These are phyloP conservation scores for Beris chalybata DNA, from an alignment of 2,888 invertebrate genomes.

Conservation along the genomic window DNA sequence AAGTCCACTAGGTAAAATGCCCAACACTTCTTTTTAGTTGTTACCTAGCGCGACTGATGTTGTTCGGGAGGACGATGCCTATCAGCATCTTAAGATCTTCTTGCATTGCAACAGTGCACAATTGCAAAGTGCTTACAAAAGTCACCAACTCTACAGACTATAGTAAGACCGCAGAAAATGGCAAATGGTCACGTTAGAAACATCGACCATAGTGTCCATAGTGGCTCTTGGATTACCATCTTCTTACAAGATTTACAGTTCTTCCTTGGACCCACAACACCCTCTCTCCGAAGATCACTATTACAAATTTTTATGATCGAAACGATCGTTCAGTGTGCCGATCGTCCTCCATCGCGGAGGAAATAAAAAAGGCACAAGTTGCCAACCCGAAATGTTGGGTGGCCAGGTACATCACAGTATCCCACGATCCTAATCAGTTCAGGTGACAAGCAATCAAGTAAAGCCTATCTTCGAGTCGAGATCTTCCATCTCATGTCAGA, in stretches of 20 bases:
- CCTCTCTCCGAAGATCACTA: background rate
- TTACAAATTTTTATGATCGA: background rate
- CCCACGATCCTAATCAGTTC: conserved; percentile 39
- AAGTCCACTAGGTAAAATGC: conserved; percentile 11
- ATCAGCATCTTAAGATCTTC: conserved; percentile 22
- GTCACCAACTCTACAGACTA: background rate
- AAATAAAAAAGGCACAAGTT: background rate
- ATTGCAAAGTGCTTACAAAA: conserved; percentile 9
- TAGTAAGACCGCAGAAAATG: too few relatives aligned
- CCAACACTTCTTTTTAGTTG: conserved; percentile 10
- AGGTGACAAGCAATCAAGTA: conserved; percentile 38
- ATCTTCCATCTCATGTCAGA: conserved; percentile 30
- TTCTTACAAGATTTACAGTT: background rate
- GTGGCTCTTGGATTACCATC: too few relatives aligned
- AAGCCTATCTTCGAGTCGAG: conserved; percentile 37
- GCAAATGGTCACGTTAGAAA: too few relatives aligned
- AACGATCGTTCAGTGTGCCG: background rate
- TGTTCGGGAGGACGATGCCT: conserved; percentile 8
- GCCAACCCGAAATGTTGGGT: conserved; percentile 19
- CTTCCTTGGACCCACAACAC: background rate
- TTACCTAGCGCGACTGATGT: background rate
- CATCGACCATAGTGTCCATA: too few relatives aligned
- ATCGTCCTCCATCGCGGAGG: background rate
- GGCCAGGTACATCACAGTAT: conserved; percentile 30
- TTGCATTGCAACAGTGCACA: conserved; percentile 13